Evolutionary conservation across 2,888 invertebrate species (phyloP), one percentile per base, ranked within the genome.

Genomic region (Drosophila limbata): DNA sequence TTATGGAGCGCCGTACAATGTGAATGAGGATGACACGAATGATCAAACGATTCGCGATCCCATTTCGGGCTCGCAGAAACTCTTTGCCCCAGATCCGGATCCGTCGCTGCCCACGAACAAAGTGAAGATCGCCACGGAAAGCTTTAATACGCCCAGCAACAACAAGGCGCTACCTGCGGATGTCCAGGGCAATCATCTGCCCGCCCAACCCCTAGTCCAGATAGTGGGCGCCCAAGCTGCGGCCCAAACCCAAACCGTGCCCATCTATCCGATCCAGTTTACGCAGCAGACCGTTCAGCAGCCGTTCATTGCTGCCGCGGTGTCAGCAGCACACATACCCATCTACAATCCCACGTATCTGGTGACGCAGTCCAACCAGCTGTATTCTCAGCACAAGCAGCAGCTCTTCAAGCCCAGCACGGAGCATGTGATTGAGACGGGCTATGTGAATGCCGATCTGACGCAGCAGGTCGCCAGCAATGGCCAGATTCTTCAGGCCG

Each of bases 21-120:
- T 94, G 5, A 94, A 94, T 86, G 94, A 94, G 89, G 92, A 93
- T 15, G 91, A 91, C 59, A 93, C 92, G 42, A 92, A 92, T 84
- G 93, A 92, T 79, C 92, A 91, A 72, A 91, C 90, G 9, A 91
- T 91, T 53, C 86, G 90, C 55, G 92, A 93, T 83, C 91, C 91
- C 56, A 89, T 88, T 75, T 92, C 92, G 55, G 92, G 92, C 6
- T 91, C 93, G 60, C 92, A 93, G 80, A 92, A 92, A 87, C 91
- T 93, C 62, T 94, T 92, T 81, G 93, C 93, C 8, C 94, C 93
- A 31, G 94, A 94, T 87, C 93, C 93, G 13, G 93, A 93, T 86
- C 93, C 93, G 33, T 92, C 92, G 40, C 75, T 93, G 45, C 93
- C 93, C 8, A 90, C 93, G 4, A 85, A 88, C 9, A 93, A 92